Evolutionary conservation across 2,797 vertebrate species (phyloP).

Genomic region (Poecilia gillii): DNA sequence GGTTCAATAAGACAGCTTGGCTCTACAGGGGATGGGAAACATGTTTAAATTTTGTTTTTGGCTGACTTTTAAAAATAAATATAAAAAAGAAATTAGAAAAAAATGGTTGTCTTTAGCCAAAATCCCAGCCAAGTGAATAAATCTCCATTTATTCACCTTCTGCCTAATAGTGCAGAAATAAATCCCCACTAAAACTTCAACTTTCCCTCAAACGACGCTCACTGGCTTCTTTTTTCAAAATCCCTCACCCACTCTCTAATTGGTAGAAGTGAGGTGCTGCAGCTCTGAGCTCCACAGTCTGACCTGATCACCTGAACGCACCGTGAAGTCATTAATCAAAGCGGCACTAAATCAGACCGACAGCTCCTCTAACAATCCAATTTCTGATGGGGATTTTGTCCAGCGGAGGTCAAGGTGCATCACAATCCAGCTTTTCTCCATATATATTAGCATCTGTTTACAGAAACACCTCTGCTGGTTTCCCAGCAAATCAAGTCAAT

Average conservation of each 20-base stretch:
- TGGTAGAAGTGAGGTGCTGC: slow-evolving; percentile 25
- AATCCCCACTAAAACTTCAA: background rate
- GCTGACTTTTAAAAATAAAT: slow-evolving; percentile 4
- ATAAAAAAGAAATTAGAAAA: background rate
- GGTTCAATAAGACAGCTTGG: slow-evolving; percentile 23
- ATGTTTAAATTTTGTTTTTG: background rate
- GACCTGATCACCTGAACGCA: slow-evolving; percentile 29
- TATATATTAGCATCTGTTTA: background rate
- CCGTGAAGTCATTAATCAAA: slow-evolving; percentile 36
- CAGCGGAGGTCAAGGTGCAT: slow-evolving; percentile 16
- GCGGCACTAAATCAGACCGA: slow-evolving; percentile 10
- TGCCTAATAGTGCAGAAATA: background rate
- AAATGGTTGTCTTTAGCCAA: background rate
- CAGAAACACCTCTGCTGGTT: background rate
- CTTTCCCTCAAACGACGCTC: background rate
- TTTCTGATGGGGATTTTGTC: slow-evolving; percentile 18
- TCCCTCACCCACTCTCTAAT: slow-evolving; percentile 27
- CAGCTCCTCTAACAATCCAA: slow-evolving; percentile 14
- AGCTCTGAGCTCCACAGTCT: slow-evolving; percentile 2
- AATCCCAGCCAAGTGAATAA: slow-evolving; percentile 6
- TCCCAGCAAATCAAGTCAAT: slow-evolving; percentile 2
- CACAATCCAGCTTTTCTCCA: slow-evolving; percentile 13
- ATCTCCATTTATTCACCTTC: background rate
- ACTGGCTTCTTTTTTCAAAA: slow-evolving; percentile 1
- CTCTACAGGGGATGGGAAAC: slow-evolving; percentile 20